Base-by-base conservation (phyloP, 2,113 vertebrate species). In the Baryphthengus martii region DNA sequence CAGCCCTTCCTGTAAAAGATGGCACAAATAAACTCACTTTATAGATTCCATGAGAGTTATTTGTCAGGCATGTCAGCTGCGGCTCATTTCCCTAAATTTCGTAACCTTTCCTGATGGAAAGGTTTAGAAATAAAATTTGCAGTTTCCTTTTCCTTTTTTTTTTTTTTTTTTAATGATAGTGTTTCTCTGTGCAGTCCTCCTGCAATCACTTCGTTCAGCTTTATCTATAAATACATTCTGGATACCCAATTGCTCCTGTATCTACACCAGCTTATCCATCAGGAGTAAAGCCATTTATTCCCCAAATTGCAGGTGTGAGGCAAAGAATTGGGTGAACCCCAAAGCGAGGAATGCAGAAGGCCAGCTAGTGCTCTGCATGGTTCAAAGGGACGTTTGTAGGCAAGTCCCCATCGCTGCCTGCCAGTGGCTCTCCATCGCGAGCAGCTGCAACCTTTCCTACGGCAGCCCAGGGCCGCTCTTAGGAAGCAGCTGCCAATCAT, bases 361-460 rank as follows among this genome's bases (percentile, higher is more conserved):
- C 24, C 45, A 68, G 44, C 68, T 76, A 58, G 33, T n/a, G 35
- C 33, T 83, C 55, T 25, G 23, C 0, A 0, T 1, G 4, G 47
- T 49, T 89, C 72, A 24, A 61, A 49, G 65, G 56, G 90, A 62
- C 1, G 0, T 17, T 17, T 63, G 28, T 39, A 61, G 70, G 63
- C 91, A 77, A 71, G 47, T 63, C 37, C 65, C 44, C 6, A 0
- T 14, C 14, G 0, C 76, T 0, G 10, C 14, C 26, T 97, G 96
- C 85, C 95, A 95, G 8, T 58, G 88, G 42, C 56, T 96, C 55
- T 86, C 75, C 75, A 74, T 24, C 61, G 31, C 1, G 4, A 94
- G 90, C 95, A 96, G 96, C 85, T 96, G 96, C 95, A 94, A 35
- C 67, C 45, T 76, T 93, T 53, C 88, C 93, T 75, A 53, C 65